Base-by-base conservation (phyloP, 30 jellyfish, hydroid and myxozoan genomes). In the Aurelia aurita region DNA sequence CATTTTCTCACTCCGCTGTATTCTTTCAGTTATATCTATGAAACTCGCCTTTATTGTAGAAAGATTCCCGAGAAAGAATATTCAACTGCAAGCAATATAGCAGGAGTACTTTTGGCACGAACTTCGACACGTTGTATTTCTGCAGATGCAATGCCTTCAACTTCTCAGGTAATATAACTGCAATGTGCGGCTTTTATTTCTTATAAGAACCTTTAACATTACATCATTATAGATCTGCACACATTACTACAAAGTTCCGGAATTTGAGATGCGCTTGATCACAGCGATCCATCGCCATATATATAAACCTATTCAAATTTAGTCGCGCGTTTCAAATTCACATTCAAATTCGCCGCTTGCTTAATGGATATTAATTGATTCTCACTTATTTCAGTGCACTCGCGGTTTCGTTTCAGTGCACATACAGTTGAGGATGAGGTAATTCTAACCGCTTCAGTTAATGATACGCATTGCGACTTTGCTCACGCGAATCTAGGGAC, bases 231-330 rank as follows among this genome's bases (percentile, higher is more conserved):
- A 46, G 47, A 10, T 44, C 78, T 69, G 78, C 85, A 66, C 84
- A 44, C 91, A 82, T 82, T 82, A 82, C 91, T 19, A 74, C 91
- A 82, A 69, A 69, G 78, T 27, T 57, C 80, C 70, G 91, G 91
- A 82, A 67, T 82, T 82, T 47, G 85, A 58, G 69, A 19, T 73
- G 35, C 86, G 91, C 91, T 82, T 57, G 69, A 54, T 49, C 85
- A 71, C 77, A 18, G 58, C 13, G 0, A 18, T 34, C 10, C 45
- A 57, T 57, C 61, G 15, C 29, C 20, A 25, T 39, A 39, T 39
- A 39, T 14, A 39, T 8, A 39, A 39, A 6, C 28, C 29, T 16
- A 69, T 69, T 69, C 80, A 26, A 19, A 22, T 29, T 44, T 58
- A 53, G 58, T 63, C 71, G 72, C 32, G 85, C 79, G 91, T 82